phyloP scores from a whole-genome alignment of 2,797 vertebrate genomes.

The Coranthus polyacanthus region DNA sequence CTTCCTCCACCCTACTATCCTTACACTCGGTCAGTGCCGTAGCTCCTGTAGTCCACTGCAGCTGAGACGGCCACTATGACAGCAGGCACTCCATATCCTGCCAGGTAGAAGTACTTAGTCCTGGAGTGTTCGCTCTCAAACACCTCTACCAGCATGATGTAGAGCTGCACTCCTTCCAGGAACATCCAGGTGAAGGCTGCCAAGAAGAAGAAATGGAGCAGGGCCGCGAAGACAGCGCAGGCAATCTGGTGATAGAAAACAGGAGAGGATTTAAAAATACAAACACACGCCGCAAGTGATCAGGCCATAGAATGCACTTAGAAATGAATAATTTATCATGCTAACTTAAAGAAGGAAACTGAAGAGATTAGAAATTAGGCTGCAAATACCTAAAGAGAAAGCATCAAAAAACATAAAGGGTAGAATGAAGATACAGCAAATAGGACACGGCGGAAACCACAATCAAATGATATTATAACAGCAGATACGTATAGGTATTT shows the following conservation, averaged over 20 bases:
- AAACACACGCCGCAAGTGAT: conserved; percentile 29
- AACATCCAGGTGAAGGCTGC: conserved; percentile 99
- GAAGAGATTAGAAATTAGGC: conserved; percentile 40
- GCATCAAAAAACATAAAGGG: neutral
- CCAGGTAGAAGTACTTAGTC: conserved; percentile 97
- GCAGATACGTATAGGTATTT: conserved; percentile 48
- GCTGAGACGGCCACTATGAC: conserved; percentile 97
- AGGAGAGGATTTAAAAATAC: conserved; percentile 58
- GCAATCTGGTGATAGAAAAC: conserved; percentile 87
- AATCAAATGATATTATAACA: conserved; percentile 28
- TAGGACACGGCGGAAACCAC: conserved; percentile 14
- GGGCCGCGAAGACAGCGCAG: conserved; percentile 95
- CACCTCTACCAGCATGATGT: conserved; percentile 99
- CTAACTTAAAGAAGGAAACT: conserved; percentile 40
- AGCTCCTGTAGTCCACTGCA: conserved; percentile 97
- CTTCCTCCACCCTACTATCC: conserved; percentile 65
- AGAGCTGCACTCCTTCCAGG: conserved; percentile 98
- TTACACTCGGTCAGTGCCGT: conserved; percentile 98
- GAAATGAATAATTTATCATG: conserved; percentile 40
- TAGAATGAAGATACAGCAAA: conserved; percentile 19
- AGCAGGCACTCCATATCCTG: conserved; percentile 96
- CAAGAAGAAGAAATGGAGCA: conserved; percentile 99
- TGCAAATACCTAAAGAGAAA: conserved; percentile 13
- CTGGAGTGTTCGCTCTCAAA: conserved; percentile 98
- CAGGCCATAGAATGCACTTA: conserved; percentile 35